These are phyloP conservation scores for Protaetia brevitarsis DNA, from an alignment of 1,140 invertebrate genomes.

Conservation along the genomic window DNA sequence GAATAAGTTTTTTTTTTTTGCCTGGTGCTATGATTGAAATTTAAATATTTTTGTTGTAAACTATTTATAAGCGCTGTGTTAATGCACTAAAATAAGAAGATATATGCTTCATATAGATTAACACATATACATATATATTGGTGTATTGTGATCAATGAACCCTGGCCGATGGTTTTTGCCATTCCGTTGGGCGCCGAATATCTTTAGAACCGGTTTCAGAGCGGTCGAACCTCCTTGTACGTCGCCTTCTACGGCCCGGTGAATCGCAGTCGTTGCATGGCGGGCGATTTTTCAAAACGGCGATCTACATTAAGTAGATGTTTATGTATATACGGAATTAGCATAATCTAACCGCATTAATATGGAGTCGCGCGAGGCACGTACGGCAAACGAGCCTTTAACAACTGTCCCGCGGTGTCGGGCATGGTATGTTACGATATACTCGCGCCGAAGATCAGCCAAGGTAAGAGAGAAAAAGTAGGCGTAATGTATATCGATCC, in stretches of 20 bases:
- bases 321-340: conserved; percentile 41
- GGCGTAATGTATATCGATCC: background rate
- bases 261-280: background rate
- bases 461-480: background rate
- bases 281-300: conserved; percentile 12
- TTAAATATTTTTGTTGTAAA: too few relatives aligned
- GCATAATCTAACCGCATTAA: conserved; percentile 42
- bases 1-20: too few relatives aligned
- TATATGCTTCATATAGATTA: too few relatives aligned
- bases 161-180: background rate
- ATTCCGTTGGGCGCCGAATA: conserved; percentile 10
- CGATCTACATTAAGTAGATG: conserved; percentile 41
- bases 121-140: too few relatives aligned
- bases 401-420: conserved; percentile 28
- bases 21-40: too few relatives aligned
- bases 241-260: background rate
- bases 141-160: conserved; percentile 4
- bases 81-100: too few relatives aligned
- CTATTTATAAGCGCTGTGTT: too few relatives aligned
- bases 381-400: conserved; percentile 37
- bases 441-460: background rate
- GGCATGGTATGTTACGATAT: conserved; percentile 10
- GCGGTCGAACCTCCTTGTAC: conserved; percentile 8
- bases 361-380: conserved; percentile 32
- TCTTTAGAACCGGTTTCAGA: background rate